Base-by-base conservation (phyloP, 1,140 invertebrate species). In the Chironomus tepperi region DNA sequence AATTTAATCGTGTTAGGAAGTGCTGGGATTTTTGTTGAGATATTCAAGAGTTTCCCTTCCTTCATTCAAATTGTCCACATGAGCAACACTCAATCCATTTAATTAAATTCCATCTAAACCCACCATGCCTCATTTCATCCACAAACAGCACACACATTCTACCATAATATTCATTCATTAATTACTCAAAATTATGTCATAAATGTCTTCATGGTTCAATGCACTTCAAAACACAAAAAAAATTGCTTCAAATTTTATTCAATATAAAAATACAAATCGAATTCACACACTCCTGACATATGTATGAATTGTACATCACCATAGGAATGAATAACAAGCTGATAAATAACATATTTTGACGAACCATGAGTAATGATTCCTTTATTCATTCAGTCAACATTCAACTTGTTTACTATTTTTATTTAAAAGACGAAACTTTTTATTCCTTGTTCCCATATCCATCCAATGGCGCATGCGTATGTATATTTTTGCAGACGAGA, bases 311-410 rank as follows among this genome's bases (percentile, higher is more conserved):
- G 24, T 34, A 34, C 24, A 57, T 57, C n/a, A 15, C 47, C n/a
- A 57, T 57, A n/a, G 47, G n/a, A 15, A 57, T 57, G 47, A 57
- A 57, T 57, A 57, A 57, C 47, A 57, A 57, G 47, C 47, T 57
- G 47, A 57, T 57, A 57, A 57, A 57, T 57, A 57, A 57, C 8
- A 57, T 57, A 57, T 57, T 57, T 57, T 57, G 47, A 57, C 47
- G 47, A 57, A 57, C 12, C 47, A 57, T 57, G 47, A 57, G 47
- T 57, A 57, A 57, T 57, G 47, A 57, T 12, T 57, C 47, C 47
- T 57, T 57, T 57, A 57, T 57, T 57, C 47, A 57, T 57, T n/a
- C 47, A 57, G 47, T 57, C 9, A 57, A 57, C 47, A 57, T 57
- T 57, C 47, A n/a, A 57, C 47, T 12, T 57, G 47, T 57, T 57